Evolutionary conservation across 2,888 invertebrate species (phyloP).

Genomic region (Xestia sexstrigata): DNA sequence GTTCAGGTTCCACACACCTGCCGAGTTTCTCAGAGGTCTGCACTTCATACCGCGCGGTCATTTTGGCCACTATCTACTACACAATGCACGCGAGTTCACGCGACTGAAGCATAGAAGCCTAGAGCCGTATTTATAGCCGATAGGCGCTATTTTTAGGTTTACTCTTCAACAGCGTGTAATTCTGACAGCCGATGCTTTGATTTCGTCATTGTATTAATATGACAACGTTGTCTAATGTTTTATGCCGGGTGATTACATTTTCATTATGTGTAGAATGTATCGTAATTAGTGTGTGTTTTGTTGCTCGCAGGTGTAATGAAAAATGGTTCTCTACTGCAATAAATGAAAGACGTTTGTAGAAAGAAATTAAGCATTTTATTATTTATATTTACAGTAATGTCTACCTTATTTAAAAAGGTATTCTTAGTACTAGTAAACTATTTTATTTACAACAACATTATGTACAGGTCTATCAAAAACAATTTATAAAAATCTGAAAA

Average conservation of each 20-base stretch:
- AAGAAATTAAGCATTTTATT: constrained; percentile 75
- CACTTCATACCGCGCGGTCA: constrained; percentile 80
- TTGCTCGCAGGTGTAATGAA: not conserved
- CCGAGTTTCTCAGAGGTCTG: constrained; percentile 80
- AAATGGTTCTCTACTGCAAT: not conserved
- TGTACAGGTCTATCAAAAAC: constrained; percentile 72
- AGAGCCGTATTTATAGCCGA: constrained; percentile 68
- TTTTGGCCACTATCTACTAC: constrained; percentile 44
- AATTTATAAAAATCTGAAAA: constrained; percentile 71
- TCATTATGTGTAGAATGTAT: constrained; percentile 16
- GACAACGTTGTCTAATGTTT: constrained; percentile 39
- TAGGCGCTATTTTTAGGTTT: constrained; percentile 57
- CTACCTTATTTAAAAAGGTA: constrained; percentile 77
- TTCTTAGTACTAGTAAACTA: constrained; percentile 80
- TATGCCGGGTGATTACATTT: constrained; percentile 1
- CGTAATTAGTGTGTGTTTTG: not conserved
- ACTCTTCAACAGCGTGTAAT: constrained; percentile 19
- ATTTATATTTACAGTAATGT: constrained; percentile 77
- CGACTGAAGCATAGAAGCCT: constrained; percentile 65
- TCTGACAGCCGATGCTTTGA: constrained; percentile 43
- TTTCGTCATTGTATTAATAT: too few relatives aligned
- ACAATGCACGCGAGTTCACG: constrained; percentile 52
- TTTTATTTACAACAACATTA: constrained; percentile 78
- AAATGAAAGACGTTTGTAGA: constrained; percentile 55
- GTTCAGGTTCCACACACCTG: constrained; percentile 75